Evolutionary conservation across 2,888 invertebrate genomes (phyloP).

Genomic region (Xestia xanthographa): DNA sequence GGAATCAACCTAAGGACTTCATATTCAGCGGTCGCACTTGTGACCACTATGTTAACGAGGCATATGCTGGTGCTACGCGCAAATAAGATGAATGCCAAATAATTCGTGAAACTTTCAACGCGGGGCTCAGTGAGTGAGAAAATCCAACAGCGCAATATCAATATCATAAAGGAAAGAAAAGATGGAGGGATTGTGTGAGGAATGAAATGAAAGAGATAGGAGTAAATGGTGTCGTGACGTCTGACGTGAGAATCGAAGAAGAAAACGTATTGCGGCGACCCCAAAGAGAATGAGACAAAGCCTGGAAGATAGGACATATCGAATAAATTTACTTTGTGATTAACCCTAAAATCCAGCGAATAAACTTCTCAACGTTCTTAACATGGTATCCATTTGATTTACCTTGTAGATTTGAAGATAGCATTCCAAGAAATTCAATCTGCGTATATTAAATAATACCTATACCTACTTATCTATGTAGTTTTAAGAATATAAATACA

Average conservation of each 20-base stretch:
- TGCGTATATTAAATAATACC: conserved; percentile 1
- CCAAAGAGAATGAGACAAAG: too few relatives aligned
- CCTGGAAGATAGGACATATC: too few relatives aligned
- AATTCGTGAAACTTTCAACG: not conserved
- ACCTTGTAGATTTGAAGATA: conserved; percentile 8
- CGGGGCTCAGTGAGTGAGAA: not conserved
- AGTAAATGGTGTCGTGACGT: too few relatives aligned
- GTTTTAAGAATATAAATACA: conserved; percentile 1
- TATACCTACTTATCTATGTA: conserved; percentile 1
- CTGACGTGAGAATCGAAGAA: too few relatives aligned
- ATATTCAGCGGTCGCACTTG: not conserved
- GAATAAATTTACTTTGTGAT: not conserved
- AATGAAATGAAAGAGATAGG: too few relatives aligned
- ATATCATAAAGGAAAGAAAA: not conserved
- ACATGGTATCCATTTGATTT: not conserved
- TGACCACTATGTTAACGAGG: not conserved
- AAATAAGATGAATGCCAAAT: not conserved
- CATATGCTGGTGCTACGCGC: too few relatives aligned
- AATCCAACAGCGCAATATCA: not conserved
- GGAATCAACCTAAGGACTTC: not conserved
- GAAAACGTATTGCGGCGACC: too few relatives aligned
- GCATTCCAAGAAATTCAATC: not conserved
- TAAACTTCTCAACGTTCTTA: not conserved
- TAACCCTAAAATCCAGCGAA: not conserved
- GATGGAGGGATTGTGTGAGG: too few relatives aligned